These are phyloP conservation scores for Lysandra coridon DNA, from an alignment of 2,888 invertebrate genomes.

Conservation along the genomic window DNA sequence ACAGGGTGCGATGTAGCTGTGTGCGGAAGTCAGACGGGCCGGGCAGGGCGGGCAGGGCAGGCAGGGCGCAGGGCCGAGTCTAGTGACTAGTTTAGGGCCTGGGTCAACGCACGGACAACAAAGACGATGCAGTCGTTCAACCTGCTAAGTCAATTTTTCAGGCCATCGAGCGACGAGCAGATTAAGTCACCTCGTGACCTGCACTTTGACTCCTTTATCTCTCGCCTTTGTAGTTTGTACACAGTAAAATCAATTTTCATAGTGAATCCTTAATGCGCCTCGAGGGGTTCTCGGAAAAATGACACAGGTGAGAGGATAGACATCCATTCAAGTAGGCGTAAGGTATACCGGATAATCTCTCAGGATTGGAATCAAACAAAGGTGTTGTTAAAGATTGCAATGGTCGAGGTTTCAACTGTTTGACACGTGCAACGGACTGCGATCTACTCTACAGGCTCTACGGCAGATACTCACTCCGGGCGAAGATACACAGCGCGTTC, in stretches of 20 bases:
- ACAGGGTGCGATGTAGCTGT: conserved; percentile 11
- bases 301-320: too few species aligned
- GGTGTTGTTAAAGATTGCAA: too few species aligned
- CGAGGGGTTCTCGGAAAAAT: too few species aligned
- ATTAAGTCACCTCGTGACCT: conserved; percentile 35
- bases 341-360: too few species aligned
- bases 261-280: not conserved
- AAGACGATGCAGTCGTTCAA: conserved; percentile 38
- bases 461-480: conserved; percentile 56
- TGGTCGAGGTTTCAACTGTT: not conserved
- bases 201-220: conserved; percentile 36
- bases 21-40: conserved; percentile 39
- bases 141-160: conserved; percentile 30
- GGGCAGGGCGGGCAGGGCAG: conserved; percentile 37
- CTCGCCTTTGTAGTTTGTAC: not conserved
- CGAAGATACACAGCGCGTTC: conserved; percentile 58
- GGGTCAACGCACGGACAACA: conserved; percentile 53
- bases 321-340: too few species aligned
- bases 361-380: too few species aligned
- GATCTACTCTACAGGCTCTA: not conserved
- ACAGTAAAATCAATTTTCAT: not conserved
- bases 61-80: conserved; percentile 37
- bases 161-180: conserved; percentile 15
- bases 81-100: conserved; percentile 49
- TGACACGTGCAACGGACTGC: not conserved